Evolutionary conservation across 2,113 vertebrate species (phyloP).

Genomic region (Progne subis): DNA sequence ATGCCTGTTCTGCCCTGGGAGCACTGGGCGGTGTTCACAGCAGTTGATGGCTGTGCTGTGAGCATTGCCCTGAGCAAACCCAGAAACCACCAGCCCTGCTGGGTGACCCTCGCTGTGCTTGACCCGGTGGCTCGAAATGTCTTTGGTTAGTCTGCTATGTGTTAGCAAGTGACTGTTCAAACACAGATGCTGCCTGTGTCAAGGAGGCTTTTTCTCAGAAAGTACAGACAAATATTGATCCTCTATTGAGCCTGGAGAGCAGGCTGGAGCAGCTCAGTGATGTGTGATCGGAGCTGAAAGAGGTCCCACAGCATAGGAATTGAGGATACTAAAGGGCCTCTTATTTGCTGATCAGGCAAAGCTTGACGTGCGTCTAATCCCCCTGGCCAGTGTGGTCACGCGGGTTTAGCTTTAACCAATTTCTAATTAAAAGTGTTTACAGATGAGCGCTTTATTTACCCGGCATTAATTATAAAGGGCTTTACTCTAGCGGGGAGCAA

Average conservation of each 20-base stretch:
- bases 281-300: constrained; percentile 59
- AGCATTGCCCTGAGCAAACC: constrained; percentile 16
- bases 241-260: constrained; percentile 65
- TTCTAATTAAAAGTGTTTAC: constrained; percentile 73
- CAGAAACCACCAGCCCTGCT: not conserved
- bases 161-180: constrained; percentile 73
- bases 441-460: constrained; percentile 69
- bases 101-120: constrained; percentile 38
- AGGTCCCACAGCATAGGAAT: constrained; percentile 62
- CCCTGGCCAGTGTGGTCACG: constrained; percentile 3
- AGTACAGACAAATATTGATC: constrained; percentile 79
- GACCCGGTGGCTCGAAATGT: not conserved
- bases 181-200: constrained; percentile 78
- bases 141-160: constrained; percentile 61
- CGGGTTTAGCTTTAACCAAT: constrained; percentile 57
- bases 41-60: not conserved
- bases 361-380: constrained; percentile 67
- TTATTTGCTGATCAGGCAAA: constrained; percentile 72
- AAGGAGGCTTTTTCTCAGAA: constrained; percentile 59
- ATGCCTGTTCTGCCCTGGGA: not conserved
- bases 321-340: constrained; percentile 44
- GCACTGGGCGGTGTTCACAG: not conserved
- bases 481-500: constrained; percentile 52
- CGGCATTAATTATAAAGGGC: constrained; percentile 72
- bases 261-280: constrained; percentile 18